Evolutionary conservation across 1,140 invertebrate genomes (phyloP).

Genomic region (Andricus grossulariae): DNA sequence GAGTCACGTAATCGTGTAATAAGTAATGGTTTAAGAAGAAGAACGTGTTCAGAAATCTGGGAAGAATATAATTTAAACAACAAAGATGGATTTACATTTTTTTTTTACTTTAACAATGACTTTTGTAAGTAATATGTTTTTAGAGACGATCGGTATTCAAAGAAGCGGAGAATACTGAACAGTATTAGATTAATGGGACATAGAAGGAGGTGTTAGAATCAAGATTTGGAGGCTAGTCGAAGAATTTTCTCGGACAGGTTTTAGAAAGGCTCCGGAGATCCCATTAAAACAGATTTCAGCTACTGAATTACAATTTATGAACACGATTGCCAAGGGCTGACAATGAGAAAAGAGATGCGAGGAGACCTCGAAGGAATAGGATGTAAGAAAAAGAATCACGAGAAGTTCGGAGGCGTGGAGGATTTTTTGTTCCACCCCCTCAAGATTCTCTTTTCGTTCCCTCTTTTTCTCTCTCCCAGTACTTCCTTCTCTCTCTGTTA

Average conservation of each 20-base stretch:
- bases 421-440: constrained; percentile 64
- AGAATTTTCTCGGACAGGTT: not conserved
- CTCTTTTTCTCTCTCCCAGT: constrained; percentile 35
- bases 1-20: no score
- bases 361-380: constrained; percentile 42
- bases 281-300: constrained; percentile 26
- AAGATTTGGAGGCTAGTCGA: not conserved
- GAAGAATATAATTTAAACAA: no score
- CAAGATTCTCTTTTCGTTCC: constrained; percentile 46
- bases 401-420: constrained; percentile 66
- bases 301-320: constrained; percentile 37
- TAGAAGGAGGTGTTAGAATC: constrained; percentile 5
- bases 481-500: constrained; percentile 40
- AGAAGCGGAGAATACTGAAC: not conserved
- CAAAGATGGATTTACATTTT: no score
- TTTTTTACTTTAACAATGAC: no score
- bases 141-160: not conserved
- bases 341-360: constrained; percentile 36
- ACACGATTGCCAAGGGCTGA: constrained; percentile 30
- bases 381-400: constrained; percentile 50
- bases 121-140: not conserved
- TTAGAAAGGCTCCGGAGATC: constrained; percentile 16
- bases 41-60: no score
- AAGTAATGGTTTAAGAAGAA: no score
- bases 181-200: not conserved